A percentile compares a stretch with the other conserved stretches of the same genome.
These are phyloP conservation scores for Polymixis flavicincta DNA, from an alignment of 2,888 invertebrate species.

Conservation along the genomic window DNA sequence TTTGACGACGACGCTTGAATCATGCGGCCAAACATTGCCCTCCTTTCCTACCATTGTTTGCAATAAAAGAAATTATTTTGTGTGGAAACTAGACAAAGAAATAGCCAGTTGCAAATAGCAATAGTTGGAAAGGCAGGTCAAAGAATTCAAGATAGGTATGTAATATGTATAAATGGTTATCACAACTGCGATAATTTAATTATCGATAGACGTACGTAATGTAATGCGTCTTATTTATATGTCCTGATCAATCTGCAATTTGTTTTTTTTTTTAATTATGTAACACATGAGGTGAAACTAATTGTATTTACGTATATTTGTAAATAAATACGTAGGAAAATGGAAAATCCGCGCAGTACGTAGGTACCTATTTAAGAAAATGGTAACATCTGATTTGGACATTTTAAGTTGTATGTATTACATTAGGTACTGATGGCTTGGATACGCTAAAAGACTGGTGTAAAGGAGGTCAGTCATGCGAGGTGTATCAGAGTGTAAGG, in stretches of 20 bases:
- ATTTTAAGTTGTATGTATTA: neutral
- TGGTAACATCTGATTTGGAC: neutral
- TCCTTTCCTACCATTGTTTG: conserved; percentile 15
- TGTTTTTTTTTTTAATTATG: conserved; percentile 42
- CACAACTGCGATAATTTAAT: conserved; percentile 68
- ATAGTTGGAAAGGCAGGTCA: conserved; percentile 16
- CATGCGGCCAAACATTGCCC: conserved; percentile 11
- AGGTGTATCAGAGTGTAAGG: conserved; percentile 57
- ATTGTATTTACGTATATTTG: neutral
- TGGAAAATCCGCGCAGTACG: conserved; percentile 10
- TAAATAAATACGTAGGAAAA: neutral
- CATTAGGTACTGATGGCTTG: neutral
- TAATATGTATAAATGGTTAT: conserved; percentile 37
- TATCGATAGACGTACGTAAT: conserved; percentile 62
- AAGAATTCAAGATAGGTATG: conserved; percentile 26
- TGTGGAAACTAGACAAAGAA: conserved; percentile 16
- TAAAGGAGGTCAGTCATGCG: conserved; percentile 51
- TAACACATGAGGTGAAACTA: conserved; percentile 21
- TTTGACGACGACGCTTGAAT: neutral
- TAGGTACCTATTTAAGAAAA: conserved; percentile 6
- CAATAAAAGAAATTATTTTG: neutral
- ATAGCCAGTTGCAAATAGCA: conserved; percentile 7
- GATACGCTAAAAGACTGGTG: conserved; percentile 30
- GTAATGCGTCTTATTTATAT: conserved; percentile 42
- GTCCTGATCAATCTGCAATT: conserved; percentile 32